These are phyloP conservation scores for Dinothrombium tinctorium DNA, from an alignment of 1,140 invertebrate species.

Conservation along the genomic window DNA sequence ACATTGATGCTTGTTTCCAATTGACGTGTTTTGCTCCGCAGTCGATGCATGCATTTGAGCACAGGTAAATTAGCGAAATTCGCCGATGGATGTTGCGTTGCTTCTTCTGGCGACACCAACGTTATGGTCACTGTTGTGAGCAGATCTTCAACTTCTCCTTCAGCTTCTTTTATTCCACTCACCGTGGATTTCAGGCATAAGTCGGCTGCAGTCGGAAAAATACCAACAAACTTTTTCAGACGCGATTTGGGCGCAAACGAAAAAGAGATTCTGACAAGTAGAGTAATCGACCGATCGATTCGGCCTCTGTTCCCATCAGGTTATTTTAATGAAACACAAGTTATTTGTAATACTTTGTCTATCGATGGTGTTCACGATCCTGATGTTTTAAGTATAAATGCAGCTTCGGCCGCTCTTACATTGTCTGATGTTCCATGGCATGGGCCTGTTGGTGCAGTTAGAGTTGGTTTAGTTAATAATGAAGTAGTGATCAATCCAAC, in stretches of 20 bases:
- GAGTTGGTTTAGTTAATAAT: conserved; percentile 48
- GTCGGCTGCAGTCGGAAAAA: conserved; percentile 76
- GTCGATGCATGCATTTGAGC: conserved; percentile 25
- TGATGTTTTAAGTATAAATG: conserved; percentile 78
- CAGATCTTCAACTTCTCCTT: conserved; percentile 29
- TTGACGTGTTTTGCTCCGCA: no score
- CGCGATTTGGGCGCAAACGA: conserved; percentile 66
- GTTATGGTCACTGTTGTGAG: conserved; percentile 75
- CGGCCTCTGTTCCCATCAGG: conserved; percentile 59
- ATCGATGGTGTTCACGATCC: conserved; percentile 68
- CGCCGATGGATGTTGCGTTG: conserved; percentile 20
- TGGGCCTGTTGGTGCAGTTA: conserved; percentile 76
- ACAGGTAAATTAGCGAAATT: conserved; percentile 46
- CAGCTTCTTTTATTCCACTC: conserved; percentile 49
- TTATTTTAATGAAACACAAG: conserved; percentile 57
- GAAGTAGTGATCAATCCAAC: conserved; percentile 70
- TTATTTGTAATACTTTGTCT: conserved; percentile 77
- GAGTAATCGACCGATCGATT: conserved; percentile 69
- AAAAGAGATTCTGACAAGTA: conserved; percentile 66
- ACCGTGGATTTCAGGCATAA: conserved; percentile 84
- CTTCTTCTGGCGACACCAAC: conserved; percentile 52
- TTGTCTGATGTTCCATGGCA: conserved; percentile 93
- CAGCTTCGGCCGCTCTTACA: conserved; percentile 70
- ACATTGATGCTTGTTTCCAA: no score
- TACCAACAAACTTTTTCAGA: conserved; percentile 82